These are phyloP conservation scores for Diogma glabrata DNA, from an alignment of 2,888 invertebrate genomes.

Conservation along the genomic window DNA sequence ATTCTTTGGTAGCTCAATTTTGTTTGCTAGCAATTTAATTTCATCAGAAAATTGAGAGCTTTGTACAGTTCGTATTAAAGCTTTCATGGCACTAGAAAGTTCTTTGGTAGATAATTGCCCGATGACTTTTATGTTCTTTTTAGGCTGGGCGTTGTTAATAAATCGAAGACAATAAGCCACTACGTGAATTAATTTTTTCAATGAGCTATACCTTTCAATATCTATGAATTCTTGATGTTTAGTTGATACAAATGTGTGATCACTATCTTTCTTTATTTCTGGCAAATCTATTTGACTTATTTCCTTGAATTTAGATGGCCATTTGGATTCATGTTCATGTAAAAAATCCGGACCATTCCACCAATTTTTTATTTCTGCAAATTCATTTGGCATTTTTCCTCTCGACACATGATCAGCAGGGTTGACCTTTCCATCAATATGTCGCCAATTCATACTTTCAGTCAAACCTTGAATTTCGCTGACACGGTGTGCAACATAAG, in stretches of 20 bases:
- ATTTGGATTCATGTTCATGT: background rate
- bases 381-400: slow-evolving; percentile 9
- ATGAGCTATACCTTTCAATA: background rate
- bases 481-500: slow-evolving; percentile 19
- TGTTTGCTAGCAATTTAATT: background rate
- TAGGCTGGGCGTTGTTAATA: background rate
- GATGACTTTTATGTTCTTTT: background rate
- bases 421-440: slow-evolving; percentile 9
- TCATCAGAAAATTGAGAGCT: background rate
- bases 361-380: background rate
- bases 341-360: slow-evolving; percentile 6
- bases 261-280: no score
- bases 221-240: background rate
- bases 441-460: background rate
- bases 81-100: background rate
- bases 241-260: background rate
- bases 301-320: background rate
- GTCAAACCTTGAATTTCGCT: slow-evolving; percentile 15
- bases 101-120: background rate
- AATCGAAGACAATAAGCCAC: background rate
- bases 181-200: background rate
- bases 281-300: background rate
- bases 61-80: background rate
- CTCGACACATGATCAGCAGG: slow-evolving; percentile 18
- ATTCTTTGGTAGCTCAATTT: background rate